phyloP scores from a whole-genome alignment of 2,797 vertebrate species.

The Hirundo rustica region DNA sequence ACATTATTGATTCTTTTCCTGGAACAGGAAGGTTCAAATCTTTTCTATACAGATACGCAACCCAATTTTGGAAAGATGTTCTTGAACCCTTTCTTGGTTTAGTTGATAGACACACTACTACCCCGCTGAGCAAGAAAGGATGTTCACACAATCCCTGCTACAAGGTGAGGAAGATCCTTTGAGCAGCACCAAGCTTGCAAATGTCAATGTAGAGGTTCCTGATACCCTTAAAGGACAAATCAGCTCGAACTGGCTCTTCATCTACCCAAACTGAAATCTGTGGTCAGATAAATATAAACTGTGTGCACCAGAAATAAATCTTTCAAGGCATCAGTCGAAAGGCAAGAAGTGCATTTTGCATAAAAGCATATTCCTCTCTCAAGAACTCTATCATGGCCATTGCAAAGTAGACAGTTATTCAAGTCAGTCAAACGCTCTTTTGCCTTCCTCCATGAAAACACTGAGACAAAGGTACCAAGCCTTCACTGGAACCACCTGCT shows the following conservation, averaged over 20 bases:
- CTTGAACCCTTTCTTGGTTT: background rate
- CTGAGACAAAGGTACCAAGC: background rate
- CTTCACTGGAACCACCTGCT: background rate
- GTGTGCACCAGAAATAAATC: background rate
- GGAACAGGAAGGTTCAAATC: background rate
- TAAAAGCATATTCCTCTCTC: background rate
- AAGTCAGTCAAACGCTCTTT: background rate
- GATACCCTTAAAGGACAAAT: background rate
- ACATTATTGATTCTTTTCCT: background rate
- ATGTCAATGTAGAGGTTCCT: background rate
- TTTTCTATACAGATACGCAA: background rate
- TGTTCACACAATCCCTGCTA: background rate
- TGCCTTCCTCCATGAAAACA: background rate
- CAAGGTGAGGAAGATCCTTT: background rate
- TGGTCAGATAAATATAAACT: background rate
- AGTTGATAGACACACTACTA: background rate
- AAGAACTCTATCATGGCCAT: fast-evolving
- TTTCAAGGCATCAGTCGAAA: background rate
- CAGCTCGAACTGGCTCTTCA: background rate
- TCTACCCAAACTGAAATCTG: background rate
- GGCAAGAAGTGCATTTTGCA: background rate
- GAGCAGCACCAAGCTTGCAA: background rate
- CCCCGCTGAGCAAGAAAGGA: background rate
- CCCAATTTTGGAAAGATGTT: background rate
- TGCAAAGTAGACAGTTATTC: background rate